A percentile compares a stretch with the other conserved stretches of the same genome.
Conservation (phyloP, 2,888 invertebrate species). For the Diachrysia chrysitis region DNA sequence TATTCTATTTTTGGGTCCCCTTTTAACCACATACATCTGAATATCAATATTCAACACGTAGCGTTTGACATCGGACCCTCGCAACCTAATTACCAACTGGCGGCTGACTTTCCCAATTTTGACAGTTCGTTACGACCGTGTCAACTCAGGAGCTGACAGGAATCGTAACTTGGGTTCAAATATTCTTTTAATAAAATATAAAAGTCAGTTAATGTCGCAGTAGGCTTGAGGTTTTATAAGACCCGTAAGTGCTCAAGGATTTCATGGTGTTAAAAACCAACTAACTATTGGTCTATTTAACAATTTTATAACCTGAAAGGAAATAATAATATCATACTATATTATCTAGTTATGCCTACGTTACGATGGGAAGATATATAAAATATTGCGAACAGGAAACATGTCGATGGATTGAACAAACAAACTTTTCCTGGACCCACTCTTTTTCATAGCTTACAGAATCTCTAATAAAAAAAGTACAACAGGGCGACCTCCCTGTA, state of each 20-base stretch:
- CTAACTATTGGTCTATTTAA: too few relatives aligned
- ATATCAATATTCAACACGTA: constrained; percentile 4
- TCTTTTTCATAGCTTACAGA: neutral
- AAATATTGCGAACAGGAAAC: neutral
- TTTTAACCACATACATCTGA: neutral
- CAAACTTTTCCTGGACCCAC: neutral
- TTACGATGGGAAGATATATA: neutral
- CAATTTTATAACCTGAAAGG: too few relatives aligned
- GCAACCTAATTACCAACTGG: neutral
- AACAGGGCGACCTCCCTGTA: constrained; percentile 55
- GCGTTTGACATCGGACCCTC: neutral
- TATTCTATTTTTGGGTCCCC: neutral
- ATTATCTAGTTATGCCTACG: too few relatives aligned
- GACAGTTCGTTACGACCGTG: constrained; percentile 1
- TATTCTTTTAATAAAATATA: too few relatives aligned
- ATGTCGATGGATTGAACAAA: neutral
- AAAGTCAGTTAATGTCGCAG: too few relatives aligned
- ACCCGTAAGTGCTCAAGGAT: too few relatives aligned
- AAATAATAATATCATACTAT: too few relatives aligned
- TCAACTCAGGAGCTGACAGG: neutral
- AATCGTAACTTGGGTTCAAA: constrained; percentile 4
- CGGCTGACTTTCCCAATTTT: neutral
- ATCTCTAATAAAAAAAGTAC: constrained; percentile 26
- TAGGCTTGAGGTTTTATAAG: too few relatives aligned
- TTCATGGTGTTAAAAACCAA: too few relatives aligned